A percentile compares a stretch with the other conserved stretches of the same genome.
phyloP scores from a whole-genome alignment of 2,797 vertebrate genomes.

The Syngnathus acus region DNA sequence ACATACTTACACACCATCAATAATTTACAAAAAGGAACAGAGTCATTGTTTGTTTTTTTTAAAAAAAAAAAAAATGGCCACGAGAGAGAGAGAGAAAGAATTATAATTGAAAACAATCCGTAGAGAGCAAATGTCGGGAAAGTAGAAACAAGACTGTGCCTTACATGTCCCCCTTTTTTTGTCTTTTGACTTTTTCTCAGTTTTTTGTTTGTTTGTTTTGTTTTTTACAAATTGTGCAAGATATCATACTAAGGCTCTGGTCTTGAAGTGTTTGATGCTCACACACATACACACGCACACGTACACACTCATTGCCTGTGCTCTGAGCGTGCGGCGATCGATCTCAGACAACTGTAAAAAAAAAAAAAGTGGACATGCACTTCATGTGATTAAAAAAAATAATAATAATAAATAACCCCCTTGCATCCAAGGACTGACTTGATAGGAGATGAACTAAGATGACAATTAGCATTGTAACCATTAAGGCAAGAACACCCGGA shows the following conservation, averaged over 20 bases:
- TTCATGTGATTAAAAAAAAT: slow-evolving; percentile 62
- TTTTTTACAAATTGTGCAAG: slow-evolving; percentile 98
- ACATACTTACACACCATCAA: slow-evolving; percentile 90
- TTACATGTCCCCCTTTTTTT: slow-evolving; percentile 77
- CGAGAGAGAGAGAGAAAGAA: slow-evolving; percentile 75
- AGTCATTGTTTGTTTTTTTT: slow-evolving; percentile 52
- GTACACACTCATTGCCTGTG: slow-evolving; percentile 67
- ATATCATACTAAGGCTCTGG: slow-evolving; percentile 98
- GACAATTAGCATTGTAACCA: slow-evolving; percentile 81
- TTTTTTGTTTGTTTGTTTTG: slow-evolving; percentile 62
- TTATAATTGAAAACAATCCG: slow-evolving; percentile 96
- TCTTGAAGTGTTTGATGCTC: slow-evolving; percentile 77
- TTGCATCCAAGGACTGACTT: slow-evolving; percentile 57
- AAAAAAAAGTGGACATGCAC: slow-evolving; percentile 76
- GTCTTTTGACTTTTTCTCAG: slow-evolving; percentile 11
- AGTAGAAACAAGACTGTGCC: slow-evolving; percentile 99
- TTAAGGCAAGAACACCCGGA: slow-evolving; percentile 99
- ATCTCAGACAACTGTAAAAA: slow-evolving; percentile 45
- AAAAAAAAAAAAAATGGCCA: slow-evolving; percentile 81
- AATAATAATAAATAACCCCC: slow-evolving; percentile 25
- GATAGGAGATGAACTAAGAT: slow-evolving; percentile 51
- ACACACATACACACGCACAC: slow-evolving; percentile 29
- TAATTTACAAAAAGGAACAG: slow-evolving; percentile 98
- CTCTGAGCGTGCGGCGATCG: slow-evolving; percentile 61
- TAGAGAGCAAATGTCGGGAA: slow-evolving; percentile 94